Base-by-base conservation (phyloP, 1,140 invertebrate genomes). In the Periplaneta americana region DNA sequence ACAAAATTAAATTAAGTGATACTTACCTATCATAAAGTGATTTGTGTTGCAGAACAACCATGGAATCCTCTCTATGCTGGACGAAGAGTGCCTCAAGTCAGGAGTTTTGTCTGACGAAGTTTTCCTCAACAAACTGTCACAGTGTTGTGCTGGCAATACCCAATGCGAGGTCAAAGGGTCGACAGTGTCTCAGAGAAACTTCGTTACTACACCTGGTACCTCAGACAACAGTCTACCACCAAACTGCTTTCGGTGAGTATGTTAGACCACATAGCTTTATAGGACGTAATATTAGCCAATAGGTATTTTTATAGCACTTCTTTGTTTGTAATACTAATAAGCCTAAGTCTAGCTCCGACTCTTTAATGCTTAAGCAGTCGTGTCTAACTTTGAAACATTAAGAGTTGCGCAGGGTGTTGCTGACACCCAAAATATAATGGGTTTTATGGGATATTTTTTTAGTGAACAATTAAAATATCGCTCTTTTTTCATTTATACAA, bases 91-190 rank as follows among this genome's bases (percentile, higher is more conserved):
- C 85, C 85, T 92, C 13, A 86, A 91, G 85, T 91, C 93, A 18
- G 93, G 95, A 83, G 91, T 94, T 66, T 89, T 91, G 9, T 92
- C 89, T 79, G 96, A 97, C 88, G 89, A 91, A 83, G 92, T 91
- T 13, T 93, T 97, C 86, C 88, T 97, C 75, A 88, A 90, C 78
- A 93, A 96, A 84, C 89, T 97, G 84, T 90, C 92, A 84, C 90
- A 91, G 83, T 92, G 91, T 85, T 93, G 92, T 84, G 90, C 91
- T 34, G 92, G 92, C 0, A 84, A 86, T 81, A 82, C 85, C 0
- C 84, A 86, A 74, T 85, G 82, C 76, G 84, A 85, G 75, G 84
- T 80, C 78, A 83, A 82, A 82, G 83, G 80, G n/a, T 82, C 31
- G 36, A 75, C 80, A 33, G 39, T 4, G 35, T 28, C 28, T 75